Evolutionary conservation across 64 coral and sea anemone species (phyloP).

Genomic region (Stylophora pistillata): DNA sequence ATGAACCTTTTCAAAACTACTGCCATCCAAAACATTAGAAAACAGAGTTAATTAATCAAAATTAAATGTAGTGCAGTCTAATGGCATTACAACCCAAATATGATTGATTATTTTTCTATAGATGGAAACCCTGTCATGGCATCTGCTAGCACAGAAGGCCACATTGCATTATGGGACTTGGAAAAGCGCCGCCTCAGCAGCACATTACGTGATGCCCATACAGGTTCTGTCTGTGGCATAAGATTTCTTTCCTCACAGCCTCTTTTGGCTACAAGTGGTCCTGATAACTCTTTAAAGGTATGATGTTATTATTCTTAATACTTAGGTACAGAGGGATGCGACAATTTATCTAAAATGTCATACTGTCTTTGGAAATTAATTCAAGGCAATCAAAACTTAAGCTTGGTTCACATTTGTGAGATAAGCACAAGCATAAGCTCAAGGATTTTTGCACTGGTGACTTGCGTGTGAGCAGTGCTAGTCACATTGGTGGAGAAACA

Average conservation of each 20-base stretch:
- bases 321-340: background rate
- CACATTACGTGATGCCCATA: constrained; percentile 76
- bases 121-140: constrained; percentile 95
- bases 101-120: background rate
- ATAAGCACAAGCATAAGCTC: too few relatives aligned
- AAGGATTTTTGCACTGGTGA: too few relatives aligned
- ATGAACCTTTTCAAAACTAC: background rate
- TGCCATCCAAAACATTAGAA: background rate
- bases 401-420: too few relatives aligned
- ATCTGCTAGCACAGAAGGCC: constrained; percentile 88
- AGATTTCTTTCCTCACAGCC: constrained; percentile 88
- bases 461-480: too few relatives aligned
- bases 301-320: background rate
- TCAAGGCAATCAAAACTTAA: too few relatives aligned
- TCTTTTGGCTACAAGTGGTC: constrained; percentile 76
- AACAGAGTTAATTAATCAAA: background rate
- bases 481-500: too few relatives aligned
- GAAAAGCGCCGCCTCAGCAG: constrained; percentile 81
- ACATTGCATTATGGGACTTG: constrained; percentile 97
- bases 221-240: constrained; percentile 79
- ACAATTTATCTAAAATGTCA: too few relatives aligned
- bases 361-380: too few relatives aligned
- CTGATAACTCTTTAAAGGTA: constrained; percentile 97
- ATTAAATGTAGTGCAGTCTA: background rate
- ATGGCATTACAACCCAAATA: too few relatives aligned